Conservation (phyloP, 2,797 vertebrate species). For the Xiphophorus birchmanni region DNA sequence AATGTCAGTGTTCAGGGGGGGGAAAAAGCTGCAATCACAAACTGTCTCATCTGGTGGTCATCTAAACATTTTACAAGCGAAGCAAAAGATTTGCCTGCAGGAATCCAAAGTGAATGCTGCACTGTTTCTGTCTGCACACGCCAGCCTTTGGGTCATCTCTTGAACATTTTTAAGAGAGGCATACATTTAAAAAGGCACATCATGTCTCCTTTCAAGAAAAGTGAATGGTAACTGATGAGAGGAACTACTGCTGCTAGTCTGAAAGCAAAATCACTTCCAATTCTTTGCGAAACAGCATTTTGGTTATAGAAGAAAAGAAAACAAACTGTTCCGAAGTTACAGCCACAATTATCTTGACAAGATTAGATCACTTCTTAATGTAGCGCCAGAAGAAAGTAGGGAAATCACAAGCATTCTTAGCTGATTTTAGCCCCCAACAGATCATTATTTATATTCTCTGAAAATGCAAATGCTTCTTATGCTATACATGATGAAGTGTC, state of each 20-base stretch:
- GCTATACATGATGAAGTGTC: not conserved
- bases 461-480: not conserved
- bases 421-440: not conserved
- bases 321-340: no score
- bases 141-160: not conserved
- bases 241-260: conserved; percentile 1
- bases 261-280: not conserved
- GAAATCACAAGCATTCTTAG: not conserved
- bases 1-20: not conserved
- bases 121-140: not conserved
- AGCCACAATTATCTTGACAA: not conserved
- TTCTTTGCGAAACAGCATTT: not conserved
- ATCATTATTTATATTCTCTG: not conserved
- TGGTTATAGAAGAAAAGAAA: not conserved
- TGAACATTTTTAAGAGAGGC: not conserved
- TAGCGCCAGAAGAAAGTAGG: not conserved
- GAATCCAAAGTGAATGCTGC: not conserved
- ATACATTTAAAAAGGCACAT: not conserved
- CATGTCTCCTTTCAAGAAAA: conserved; percentile 1
- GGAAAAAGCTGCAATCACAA: not conserved
- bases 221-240: not conserved
- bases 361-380: conserved; percentile 1
- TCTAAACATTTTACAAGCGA: not conserved
- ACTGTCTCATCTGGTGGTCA: not conserved
- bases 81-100: not conserved